These are phyloP conservation scores for Pantala flavescens DNA, from an alignment of 1,140 invertebrate genomes.

Conservation along the genomic window DNA sequence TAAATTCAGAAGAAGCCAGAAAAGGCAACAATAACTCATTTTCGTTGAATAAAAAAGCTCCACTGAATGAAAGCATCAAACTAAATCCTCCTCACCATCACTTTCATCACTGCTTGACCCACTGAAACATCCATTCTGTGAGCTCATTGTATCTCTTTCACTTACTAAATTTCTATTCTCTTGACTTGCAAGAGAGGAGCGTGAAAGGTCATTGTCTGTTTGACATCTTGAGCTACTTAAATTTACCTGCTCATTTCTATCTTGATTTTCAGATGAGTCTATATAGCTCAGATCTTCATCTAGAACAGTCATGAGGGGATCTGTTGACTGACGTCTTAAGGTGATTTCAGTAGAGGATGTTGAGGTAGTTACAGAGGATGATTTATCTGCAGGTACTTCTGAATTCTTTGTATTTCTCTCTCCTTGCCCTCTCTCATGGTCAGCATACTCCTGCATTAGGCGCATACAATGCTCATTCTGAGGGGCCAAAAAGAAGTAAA, in stretches of 20 bases:
- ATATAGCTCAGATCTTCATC: background rate
- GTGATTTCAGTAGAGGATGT: background rate
- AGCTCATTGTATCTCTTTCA: background rate
- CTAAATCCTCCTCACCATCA: background rate
- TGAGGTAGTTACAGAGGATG: background rate
- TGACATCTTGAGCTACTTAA: background rate
- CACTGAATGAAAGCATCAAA: background rate
- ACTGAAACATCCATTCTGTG: background rate
- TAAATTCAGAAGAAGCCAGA: too few relatives aligned
- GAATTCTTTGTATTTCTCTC: background rate
- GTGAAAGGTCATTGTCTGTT: background rate
- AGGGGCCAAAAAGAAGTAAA: background rate
- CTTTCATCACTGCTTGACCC: background rate
- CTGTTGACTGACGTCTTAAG: background rate
- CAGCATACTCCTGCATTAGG: conserved; percentile 21
- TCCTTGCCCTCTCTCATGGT: conserved; percentile 6
- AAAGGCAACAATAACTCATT: too few relatives aligned
- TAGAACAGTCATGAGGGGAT: background rate
- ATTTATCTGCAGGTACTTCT: background rate
- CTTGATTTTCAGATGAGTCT: background rate
- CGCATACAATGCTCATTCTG: conserved; percentile 22
- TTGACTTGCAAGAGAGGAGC: background rate
- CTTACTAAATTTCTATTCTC: background rate
- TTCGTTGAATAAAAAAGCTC: too few relatives aligned
- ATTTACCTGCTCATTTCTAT: background rate